Evolutionary conservation across 2,113 vertebrate genomes (phyloP), one percentile per base, ranked within the genome.

Genomic region (Eolophus roseicapilla): DNA sequence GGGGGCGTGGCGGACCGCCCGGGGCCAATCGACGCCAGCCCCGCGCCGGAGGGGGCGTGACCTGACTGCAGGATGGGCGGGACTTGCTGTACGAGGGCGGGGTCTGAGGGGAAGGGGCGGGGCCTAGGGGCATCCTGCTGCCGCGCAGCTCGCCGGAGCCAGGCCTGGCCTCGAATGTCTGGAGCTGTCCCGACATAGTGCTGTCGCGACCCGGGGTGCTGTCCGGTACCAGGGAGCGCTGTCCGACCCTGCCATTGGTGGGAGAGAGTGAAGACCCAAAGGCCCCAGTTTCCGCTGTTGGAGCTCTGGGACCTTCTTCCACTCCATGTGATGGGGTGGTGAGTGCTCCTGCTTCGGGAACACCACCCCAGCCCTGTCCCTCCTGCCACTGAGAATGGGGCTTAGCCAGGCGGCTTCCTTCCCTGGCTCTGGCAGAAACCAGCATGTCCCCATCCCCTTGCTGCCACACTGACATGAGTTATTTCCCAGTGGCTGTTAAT

Each of bases 1-100:
- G 83, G 73, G 73, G 89, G 93, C 93, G 84, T 89, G 63, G 1
- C 93, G 49, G 25, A 95, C 86, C 97, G 75, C 95, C 82, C 62
- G 27, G 68, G 81, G 95, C 99, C 98, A 97, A 98, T 98, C 44
- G 79, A 57, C 35, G 75, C 24, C 79, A 1, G 28, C 50, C 5
- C 71, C 70, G 73, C 6, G 78, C 97, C 73, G 9, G 71, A 37
- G 70, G 60, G 92, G 97, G 90, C 84, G 81, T 41, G 92, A 65
- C 8, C 14, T 75, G 2, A 2, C 5, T 8, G 27, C 0, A 1
- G 11, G 7, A 18, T 52, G 17, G 88, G 92, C 43, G 70, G 7
- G 70, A 68, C 9, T 13, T 52, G 1, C 0, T 1, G 0, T 3
- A 1, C 6, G 1, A 27, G 49, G 96, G 96, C 85, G 95, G 87